Evolutionary conservation across 2,113 vertebrate species (phyloP), one percentile per base, ranked within the genome.

Genomic region (Pongo pygmaeus): DNA sequence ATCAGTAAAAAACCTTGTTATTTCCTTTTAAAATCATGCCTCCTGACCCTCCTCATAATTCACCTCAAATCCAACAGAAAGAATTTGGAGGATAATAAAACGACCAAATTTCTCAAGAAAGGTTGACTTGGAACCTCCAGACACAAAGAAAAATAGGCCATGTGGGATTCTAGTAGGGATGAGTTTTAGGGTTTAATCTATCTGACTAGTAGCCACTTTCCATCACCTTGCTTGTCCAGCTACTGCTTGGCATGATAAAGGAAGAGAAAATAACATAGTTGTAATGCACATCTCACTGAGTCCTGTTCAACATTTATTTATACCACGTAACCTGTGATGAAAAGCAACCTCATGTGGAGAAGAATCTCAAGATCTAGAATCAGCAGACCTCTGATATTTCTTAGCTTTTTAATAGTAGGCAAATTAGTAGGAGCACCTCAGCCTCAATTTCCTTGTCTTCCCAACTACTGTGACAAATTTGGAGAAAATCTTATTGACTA

Each of bases 101-200:
- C 7, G 22, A 50, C 8, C 16, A 40, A 96, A 83, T 48, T 6
- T 70, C 23, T 87, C 75, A 74, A 50, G 13, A 35, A 77, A 46
- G 1, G 7, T 35, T 78, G 25, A 32, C 59, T 30, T 67, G 43
- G 9, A 72, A 11, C 0, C 27, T 50, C 52, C 67, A 93, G 93
- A 52, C 11, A 13, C 10, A 84, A 64, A 13, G 43, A 40, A 5
- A 78, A 52, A 16, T 8, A 64, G 8, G 0, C 30, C 14, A 69
- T 18, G 2, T 40, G 7, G 7, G 7, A 40, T 2, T 59, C 12
- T 40, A 23, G 0, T 11, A 74, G 32, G 12, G 6, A 3, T 55
- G 32, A 22, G 2, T 20, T 87, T 12, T 74, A 32, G 23, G 4
- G 27, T 94, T 48, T 30, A 5, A 35, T 70, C 0, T 5, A 67